Evolutionary conservation across 2,797 vertebrate species (phyloP).

Genomic region (Bradypus variegatus): DNA sequence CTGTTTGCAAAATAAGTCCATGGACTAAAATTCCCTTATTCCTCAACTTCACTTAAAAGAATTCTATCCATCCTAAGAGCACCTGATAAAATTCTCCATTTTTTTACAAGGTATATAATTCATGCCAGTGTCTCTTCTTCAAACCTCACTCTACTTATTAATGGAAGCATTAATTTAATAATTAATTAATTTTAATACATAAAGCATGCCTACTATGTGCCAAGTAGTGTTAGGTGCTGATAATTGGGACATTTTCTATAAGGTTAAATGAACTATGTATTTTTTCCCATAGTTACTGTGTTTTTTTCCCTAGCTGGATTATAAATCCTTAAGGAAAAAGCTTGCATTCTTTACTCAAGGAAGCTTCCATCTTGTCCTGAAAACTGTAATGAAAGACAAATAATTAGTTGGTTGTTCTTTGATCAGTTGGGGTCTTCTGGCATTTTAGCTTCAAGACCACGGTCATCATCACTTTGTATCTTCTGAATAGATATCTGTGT

Average conservation of each 20-base stretch:
- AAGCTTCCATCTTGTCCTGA: not conserved
- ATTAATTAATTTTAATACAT: not conserved
- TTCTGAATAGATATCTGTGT: not conserved
- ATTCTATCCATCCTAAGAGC: not conserved
- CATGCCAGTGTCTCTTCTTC: not conserved
- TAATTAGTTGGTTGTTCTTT: not conserved
- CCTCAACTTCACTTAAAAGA: conserved; percentile 22
- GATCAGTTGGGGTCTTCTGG: not conserved
- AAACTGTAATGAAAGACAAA: not conserved
- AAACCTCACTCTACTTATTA: not conserved
- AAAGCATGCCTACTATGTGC: not conserved
- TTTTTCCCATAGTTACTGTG: not conserved
- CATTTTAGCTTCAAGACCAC: conserved; percentile 3
- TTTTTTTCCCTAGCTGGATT: not conserved
- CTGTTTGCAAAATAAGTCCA: not conserved
- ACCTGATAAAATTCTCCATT: not conserved
- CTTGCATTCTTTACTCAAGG: not conserved
- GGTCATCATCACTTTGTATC: not conserved
- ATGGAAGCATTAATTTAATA: not conserved
- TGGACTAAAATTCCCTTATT: not conserved
- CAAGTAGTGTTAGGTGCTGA: not conserved
- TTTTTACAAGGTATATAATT: not conserved
- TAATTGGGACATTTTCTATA: not conserved
- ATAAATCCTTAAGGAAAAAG: not conserved
- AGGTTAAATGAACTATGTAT: not conserved